These are phyloP conservation scores for Eospalax fontanierii DNA, from an alignment of 2,797 vertebrate genomes.

Conservation along the genomic window DNA sequence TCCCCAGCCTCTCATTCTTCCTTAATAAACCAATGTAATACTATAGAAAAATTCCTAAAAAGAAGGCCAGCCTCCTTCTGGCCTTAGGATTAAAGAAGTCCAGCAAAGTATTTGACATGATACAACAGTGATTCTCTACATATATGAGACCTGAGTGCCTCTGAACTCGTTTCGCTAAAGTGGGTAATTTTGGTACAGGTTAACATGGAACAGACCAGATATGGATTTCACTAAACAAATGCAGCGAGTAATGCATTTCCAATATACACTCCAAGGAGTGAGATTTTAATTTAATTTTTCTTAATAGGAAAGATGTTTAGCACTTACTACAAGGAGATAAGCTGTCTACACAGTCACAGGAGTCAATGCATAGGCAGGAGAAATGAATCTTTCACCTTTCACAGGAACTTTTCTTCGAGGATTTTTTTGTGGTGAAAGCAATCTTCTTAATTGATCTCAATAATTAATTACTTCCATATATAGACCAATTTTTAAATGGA, in stretches of 20 bases:
- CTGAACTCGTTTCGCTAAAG: not conserved
- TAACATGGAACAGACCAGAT: conserved; percentile 19
- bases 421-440: conserved; percentile 7
- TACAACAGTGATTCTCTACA: not conserved
- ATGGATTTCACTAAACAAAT: conserved; percentile 2
- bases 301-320: conserved; percentile 38
- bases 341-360: not conserved
- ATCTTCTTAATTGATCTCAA: conserved; percentile 17
- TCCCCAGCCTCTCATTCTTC: not conserved
- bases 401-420: not conserved
- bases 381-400: not conserved
- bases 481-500: not conserved
- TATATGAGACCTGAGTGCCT: not conserved
- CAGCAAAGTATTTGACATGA: not conserved
- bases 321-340: conserved; percentile 34
- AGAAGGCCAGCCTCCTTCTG: not conserved
- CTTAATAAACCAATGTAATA: not conserved
- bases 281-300: conserved; percentile 50
- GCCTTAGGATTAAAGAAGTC: not conserved
- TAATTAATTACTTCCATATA: conserved; percentile 36
- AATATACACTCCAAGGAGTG: conserved; percentile 10
- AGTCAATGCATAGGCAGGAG: not conserved
- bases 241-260: conserved; percentile 36
- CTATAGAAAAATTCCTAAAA: not conserved
- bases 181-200: not conserved